A percentile compares a stretch with the other conserved stretches of the same genome.
These are phyloP conservation scores for Periophthalmodon schlosseri DNA, from an alignment of 2,113 vertebrate genomes.

Conservation along the genomic window DNA sequence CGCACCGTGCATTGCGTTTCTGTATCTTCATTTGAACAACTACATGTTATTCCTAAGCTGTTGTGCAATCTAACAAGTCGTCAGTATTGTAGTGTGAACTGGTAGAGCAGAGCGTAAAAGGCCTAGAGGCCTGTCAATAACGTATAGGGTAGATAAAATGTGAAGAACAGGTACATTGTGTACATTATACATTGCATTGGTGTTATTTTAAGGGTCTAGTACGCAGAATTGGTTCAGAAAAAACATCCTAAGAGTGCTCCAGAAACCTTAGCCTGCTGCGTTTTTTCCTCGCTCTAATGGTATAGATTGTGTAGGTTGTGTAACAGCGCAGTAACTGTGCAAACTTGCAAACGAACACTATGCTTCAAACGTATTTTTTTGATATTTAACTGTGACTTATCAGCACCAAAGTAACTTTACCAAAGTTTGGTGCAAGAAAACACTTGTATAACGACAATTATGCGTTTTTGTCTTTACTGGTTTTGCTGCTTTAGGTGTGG, in stretches of 20 bases:
- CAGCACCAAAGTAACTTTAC: slow-evolving; percentile 26
- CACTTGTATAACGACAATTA: not conserved
- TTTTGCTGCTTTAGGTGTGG: slow-evolving; percentile 24
- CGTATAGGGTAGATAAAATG: slow-evolving; percentile 39
- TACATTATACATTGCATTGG: slow-evolving; percentile 1
- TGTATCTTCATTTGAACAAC: not conserved
- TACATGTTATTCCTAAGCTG: slow-evolving; percentile 49
- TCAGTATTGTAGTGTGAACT: slow-evolving; percentile 51
- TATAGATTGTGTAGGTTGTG: slow-evolving; percentile 61
- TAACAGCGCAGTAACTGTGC: slow-evolving; percentile 51
- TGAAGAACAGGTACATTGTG: slow-evolving; percentile 49
- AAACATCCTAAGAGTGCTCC: slow-evolving; percentile 13
- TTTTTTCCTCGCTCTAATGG: slow-evolving; percentile 21
- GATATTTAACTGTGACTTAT: not conserved
- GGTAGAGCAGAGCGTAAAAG: slow-evolving; percentile 49
- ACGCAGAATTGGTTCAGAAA: not conserved
- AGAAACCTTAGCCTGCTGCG: slow-evolving; percentile 21
- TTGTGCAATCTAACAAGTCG: slow-evolving; percentile 77
- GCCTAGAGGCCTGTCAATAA: slow-evolving; percentile 57
- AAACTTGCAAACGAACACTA: slow-evolving; percentile 43
- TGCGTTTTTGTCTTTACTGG: slow-evolving; percentile 1
- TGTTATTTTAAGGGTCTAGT: slow-evolving; percentile 21
- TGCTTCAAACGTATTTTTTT: slow-evolving; percentile 9
- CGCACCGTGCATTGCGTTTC: slow-evolving; percentile 23
- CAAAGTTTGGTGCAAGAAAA: slow-evolving; percentile 9